phyloP scores from a whole-genome alignment of 2,888 invertebrate genomes.

The Tetheella fluctuosa region DNA sequence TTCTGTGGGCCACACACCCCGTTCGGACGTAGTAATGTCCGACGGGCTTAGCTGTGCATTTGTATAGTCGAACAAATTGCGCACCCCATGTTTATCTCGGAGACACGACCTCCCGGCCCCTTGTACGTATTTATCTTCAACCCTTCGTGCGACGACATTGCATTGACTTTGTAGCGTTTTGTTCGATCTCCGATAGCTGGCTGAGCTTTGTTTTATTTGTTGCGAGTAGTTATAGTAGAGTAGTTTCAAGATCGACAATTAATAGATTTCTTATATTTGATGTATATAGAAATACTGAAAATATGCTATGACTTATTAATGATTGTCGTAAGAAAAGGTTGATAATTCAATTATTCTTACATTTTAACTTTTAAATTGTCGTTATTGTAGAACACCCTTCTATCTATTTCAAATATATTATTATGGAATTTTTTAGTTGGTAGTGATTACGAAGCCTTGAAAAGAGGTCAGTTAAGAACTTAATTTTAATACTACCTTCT shows the following conservation, averaged over 20 bases:
- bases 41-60: slow-evolving; percentile 58
- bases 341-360: too few species aligned
- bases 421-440: too few species aligned
- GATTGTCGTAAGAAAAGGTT: too few species aligned
- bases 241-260: background rate
- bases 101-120: slow-evolving; percentile 61
- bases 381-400: too few species aligned
- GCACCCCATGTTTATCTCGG: slow-evolving; percentile 77
- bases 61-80: slow-evolving; percentile 79
- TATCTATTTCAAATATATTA: too few species aligned
- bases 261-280: background rate
- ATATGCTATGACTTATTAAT: too few species aligned
- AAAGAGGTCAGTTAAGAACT: too few species aligned
- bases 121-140: slow-evolving; percentile 76
- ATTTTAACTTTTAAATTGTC: too few species aligned
- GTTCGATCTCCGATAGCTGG: slow-evolving; percentile 55
- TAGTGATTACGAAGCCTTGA: too few species aligned
- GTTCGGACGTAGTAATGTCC: slow-evolving; percentile 29
- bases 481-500: too few species aligned
- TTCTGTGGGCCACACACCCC: slow-evolving; percentile 4
- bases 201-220: slow-evolving; percentile 17
- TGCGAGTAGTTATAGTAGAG: too few species aligned
- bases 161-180: slow-evolving; percentile 75
- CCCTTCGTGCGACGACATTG: slow-evolving; percentile 69
- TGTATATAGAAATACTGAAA: background rate